Percentiles rank a stretch among this genome's conserved stretches.
phyloP scores from a whole-genome alignment of 2,888 invertebrate genomes.

The Caenorhabditis sp. region DNA sequence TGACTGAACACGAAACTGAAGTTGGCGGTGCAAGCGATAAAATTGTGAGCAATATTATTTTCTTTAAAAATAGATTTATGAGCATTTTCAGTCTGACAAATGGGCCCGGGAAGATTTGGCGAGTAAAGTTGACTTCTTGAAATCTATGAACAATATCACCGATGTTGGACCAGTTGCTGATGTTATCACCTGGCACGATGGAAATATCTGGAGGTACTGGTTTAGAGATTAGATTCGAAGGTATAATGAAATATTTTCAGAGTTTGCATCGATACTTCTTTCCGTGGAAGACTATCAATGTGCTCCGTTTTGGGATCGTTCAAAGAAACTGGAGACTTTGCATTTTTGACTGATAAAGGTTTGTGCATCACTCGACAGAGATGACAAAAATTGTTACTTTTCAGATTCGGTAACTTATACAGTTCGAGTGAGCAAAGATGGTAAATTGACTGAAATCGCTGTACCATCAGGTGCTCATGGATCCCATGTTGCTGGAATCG shows the following conservation, averaged over 20 bases:
- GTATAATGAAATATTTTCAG: too few relatives aligned
- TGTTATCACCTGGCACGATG: constrained; percentile 90
- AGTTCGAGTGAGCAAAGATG: constrained; percentile 86
- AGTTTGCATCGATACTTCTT: constrained; percentile 85
- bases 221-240: too few relatives aligned
- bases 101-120: constrained; percentile 87
- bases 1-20: constrained; percentile 78
- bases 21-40: constrained; percentile 65
- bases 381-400: too few relatives aligned
- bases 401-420: constrained; percentile 86
- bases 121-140: constrained; percentile 82
- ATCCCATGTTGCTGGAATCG: constrained; percentile 95
- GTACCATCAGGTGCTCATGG: constrained; percentile 89
- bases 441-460: constrained; percentile 88
- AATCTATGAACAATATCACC: constrained; percentile 83
- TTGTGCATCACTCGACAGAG: not conserved
- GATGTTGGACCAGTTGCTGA: constrained; percentile 91
- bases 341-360: constrained; percentile 78
- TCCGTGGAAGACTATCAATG: constrained; percentile 81
- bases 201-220: constrained; percentile 86
- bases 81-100: constrained; percentile 83
- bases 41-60: too few relatives aligned
- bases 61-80: too few relatives aligned
- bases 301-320: constrained; percentile 85
- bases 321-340: constrained; percentile 81